Base-by-base conservation (phyloP, 2,888 invertebrate genomes). In the Drosophila prostipennis region DNA sequence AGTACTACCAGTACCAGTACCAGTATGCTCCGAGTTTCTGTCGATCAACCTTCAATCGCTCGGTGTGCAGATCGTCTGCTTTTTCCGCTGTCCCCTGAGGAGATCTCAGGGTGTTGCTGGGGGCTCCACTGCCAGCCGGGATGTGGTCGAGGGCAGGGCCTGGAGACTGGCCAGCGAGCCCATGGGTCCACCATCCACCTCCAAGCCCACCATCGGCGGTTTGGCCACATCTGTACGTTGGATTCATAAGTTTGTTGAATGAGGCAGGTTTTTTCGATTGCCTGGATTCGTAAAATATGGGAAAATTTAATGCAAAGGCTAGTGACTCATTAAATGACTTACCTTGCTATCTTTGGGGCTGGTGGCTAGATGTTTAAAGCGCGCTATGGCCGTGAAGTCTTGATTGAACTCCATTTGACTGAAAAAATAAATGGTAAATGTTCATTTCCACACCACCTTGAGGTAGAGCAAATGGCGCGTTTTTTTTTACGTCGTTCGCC, bases 41-140 rank as follows among this genome's bases (percentile, higher is more conserved):
- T 79, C 99, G 95, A 93, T 99, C 98, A 79, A 99, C 97, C 87
- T 98, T 96, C 93, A 99, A 98, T 91, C 98, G 95, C 91, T 98
- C 98, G 92, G 98, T 96, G 84, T 95, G 94, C 80, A 97, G 94
- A 91, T 96, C 96, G 83, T 96, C 95, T 60, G 94, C 94, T 91
- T 95, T 95, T 76, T 94, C 96, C 96, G 72, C 92, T 92, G 68
- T 91, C 92, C 69, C 87, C 90, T 55, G 92, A 92, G 37, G 92
- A 92, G 74, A 92, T 91, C 76, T 92, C 92, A 79, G 92, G 32
- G 90, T 91, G 74, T 92, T 92, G 78, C 92, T 92, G 19, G 90
- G 88, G 14, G 91, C 91, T 11, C 89, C 90, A 64, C 89, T 89
- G 46, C 78, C 85, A 16, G 43, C 58, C 4, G 45, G 19, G n/a